phyloP scores from a whole-genome alignment of 2,888 invertebrate species.

The Yponomeuta sedellus region DNA sequence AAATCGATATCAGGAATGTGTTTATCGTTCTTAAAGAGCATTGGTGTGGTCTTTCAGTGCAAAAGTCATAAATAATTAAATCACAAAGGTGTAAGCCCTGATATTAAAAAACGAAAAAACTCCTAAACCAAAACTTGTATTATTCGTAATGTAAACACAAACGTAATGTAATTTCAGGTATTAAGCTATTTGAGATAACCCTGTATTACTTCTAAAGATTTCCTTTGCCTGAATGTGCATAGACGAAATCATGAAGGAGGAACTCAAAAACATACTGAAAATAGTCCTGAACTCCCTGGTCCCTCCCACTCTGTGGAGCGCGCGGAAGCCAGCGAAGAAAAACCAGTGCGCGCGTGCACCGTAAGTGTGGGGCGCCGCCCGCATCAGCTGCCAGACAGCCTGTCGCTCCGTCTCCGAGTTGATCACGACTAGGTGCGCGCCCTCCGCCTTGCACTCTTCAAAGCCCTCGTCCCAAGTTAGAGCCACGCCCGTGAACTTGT shows the following conservation, averaged over 20 bases:
- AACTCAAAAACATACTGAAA: constrained; percentile 41
- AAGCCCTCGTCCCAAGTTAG: constrained; percentile 52
- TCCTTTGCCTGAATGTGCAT: too few relatives aligned
- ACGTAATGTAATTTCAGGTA: too few relatives aligned
- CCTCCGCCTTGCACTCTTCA: constrained; percentile 42
- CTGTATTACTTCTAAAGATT: too few relatives aligned
- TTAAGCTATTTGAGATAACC: too few relatives aligned
- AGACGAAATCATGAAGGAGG: background rate
- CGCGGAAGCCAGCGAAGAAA: constrained; percentile 48
- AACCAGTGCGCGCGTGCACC: constrained; percentile 32
- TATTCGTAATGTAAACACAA: too few relatives aligned
- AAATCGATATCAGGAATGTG: too few relatives aligned
- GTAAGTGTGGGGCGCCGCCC: constrained; percentile 15
- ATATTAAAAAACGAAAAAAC: too few relatives aligned
- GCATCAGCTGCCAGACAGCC: constrained; percentile 33
- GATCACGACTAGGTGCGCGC: constrained; percentile 40
- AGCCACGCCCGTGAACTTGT: constrained; percentile 36
- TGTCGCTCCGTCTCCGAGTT: constrained; percentile 34
- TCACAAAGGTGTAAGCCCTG: too few relatives aligned
- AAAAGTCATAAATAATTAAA: too few relatives aligned
- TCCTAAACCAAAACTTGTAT: too few relatives aligned
- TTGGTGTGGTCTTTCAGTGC: too few relatives aligned
- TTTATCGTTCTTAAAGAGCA: too few relatives aligned
- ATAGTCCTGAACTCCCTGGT: constrained; percentile 45
- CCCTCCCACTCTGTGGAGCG: constrained; percentile 30